Base-by-base conservation (phyloP, 2,888 invertebrate species). In the Calameuta pallipes region DNA sequence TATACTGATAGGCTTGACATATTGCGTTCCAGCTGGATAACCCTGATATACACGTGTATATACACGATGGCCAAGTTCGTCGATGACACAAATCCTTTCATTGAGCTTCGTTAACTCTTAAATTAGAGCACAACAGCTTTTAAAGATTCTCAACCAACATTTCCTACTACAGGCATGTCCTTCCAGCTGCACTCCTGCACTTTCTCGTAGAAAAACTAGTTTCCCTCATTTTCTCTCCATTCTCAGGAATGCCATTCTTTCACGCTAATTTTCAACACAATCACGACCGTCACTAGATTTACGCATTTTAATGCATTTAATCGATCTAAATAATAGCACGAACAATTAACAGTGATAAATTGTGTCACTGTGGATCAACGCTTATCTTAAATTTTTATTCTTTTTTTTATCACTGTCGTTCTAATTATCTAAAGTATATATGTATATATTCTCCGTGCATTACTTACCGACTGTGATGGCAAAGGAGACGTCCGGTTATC, bases 401-500 rank as follows among this genome's bases (percentile, higher is more conserved):
- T 15, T 9, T 56, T 56, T 6, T 1, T 56, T 41, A 37, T 56
- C 56, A 23, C 23, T 9, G 9, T 23, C 9, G 0, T 56, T 6
- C 56, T 56, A 56, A 23, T 56, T 56, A 56, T 56, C 56, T 23
- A 23, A 56, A 56, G 23, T 9, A 56, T 56, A 2, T 23, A 56
- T 56, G 9, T 56, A 9, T 15, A 41, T 9, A 23, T 23, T 23
- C 23, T 9, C 23, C 56, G 1, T 56, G 56, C 23, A 56, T 56
- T 23, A 91, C 94, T 94, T 90, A 96, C 95, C 92, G 95, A 95
- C 86, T 93, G 92, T 74, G 94, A 93, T 84, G 94, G 93, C 83
- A 93, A 79, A 23, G 90, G 89, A 11, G 90, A 87, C n/a, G 87
- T 88, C 75, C 89, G 87, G 83, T 85, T 90, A 75, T 90, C 89